Evolutionary conservation across 2,888 invertebrate genomes (phyloP), one percentile per base, ranked within the genome.

Genomic region (Anticlea derivata): DNA sequence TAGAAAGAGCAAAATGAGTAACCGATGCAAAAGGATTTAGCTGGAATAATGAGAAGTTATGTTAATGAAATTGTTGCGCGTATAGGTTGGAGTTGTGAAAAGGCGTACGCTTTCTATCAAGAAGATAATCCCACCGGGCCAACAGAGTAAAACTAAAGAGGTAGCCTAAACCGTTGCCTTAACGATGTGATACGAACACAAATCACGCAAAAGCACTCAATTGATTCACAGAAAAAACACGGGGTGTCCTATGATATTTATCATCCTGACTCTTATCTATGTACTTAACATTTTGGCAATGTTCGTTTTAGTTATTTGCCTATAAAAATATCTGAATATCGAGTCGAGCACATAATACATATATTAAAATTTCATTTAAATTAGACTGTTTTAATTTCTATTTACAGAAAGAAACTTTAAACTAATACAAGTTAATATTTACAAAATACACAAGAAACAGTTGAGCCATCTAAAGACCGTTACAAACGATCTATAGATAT

Each of bases 71-170:
- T 61, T 78, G 63, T 81, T 79, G 63, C 71, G 60, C 72, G 75
- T 69, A 64, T 86, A 87, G 88, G 79, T 86, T 66, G 88, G 86
- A 63, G 75, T 82, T 68, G 84, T 81, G 78, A 89, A 88, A 80
- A 79, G 83, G 70, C 83, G 90, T 57, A 86, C 89, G 60, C 83
- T 90, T 67, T 88, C 89, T 73, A 89, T 90, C 75, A 89, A 89
- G 89, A 90, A 88, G 87, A 86, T 88, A 55, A 86, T 87, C 37
- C 87, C 88, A 12, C 89, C 89, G 49, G 83, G 83, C 55, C 83
- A 76, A 66, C 78, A 75, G 72, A 70, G 63, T 80, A 85, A 78
- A 75, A 33, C 73, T 40, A 70, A 73, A 44, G 81, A 87, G 87
- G 88, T 88, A 86, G 82, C 63, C 64, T 63, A 58, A 50, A 59